Conservation (phyloP, 2,888 invertebrate species). For the Drosophila buzzatii region DNA sequence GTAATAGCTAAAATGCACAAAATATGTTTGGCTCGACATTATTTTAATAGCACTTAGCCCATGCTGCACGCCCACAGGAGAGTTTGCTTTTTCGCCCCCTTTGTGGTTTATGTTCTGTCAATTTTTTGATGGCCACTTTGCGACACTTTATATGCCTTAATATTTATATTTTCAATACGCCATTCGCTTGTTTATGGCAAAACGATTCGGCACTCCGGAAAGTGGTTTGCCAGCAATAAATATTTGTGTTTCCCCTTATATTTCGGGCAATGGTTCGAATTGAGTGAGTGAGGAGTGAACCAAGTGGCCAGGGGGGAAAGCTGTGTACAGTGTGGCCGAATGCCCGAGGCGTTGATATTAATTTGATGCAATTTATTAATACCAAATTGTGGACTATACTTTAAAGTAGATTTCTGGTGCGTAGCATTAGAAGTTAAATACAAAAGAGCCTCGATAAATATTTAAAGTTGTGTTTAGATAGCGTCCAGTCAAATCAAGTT, state of each 20-base stretch:
- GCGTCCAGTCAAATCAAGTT: neutral
- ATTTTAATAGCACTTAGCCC: slow-evolving; percentile 51
- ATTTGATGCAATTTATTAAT: neutral
- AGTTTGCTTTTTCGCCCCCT: neutral
- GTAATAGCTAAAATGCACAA: slow-evolving; percentile 60
- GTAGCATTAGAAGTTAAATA: neutral
- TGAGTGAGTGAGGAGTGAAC: neutral
- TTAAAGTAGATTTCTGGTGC: too few species aligned
- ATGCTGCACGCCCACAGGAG: slow-evolving; percentile 8
- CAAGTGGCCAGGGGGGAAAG: neutral
- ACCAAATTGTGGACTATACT: neutral
- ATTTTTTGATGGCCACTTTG: slow-evolving; percentile 72
- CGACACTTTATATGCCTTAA: slow-evolving; percentile 49
- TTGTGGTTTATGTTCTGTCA: slow-evolving; percentile 44
- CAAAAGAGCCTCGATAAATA: too few species aligned
- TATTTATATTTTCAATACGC: slow-evolving; percentile 45
- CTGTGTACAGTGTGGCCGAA: neutral
- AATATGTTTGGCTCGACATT: slow-evolving; percentile 59
- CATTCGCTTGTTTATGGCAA: slow-evolving; percentile 41
- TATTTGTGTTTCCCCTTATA: slow-evolving; percentile 2
- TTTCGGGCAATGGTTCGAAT: neutral
- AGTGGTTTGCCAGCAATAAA: slow-evolving; percentile 35
- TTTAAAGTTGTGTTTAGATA: neutral
- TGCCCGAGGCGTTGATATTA: neutral
- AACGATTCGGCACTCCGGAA: slow-evolving; percentile 15